A percentile compares a stretch with the other conserved stretches of the same genome.
Evolutionary conservation across 1,140 invertebrate species (phyloP).

Genomic region (Cyphomyrmex costatus): DNA sequence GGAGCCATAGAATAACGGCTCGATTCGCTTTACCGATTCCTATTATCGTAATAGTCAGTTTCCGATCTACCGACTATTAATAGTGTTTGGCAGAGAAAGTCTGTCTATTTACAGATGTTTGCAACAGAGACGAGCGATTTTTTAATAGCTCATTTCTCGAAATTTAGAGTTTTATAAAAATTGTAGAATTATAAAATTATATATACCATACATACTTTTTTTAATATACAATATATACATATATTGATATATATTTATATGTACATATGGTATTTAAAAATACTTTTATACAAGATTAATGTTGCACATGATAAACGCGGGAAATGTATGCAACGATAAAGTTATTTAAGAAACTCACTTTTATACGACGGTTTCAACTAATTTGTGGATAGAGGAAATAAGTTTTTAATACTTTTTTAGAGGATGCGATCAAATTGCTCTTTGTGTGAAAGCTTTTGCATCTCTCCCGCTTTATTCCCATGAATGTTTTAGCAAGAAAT

Average conservation of each 20-base stretch:
- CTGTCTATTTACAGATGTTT: conserved; percentile 49
- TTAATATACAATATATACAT: no score
- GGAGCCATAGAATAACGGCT: conserved; percentile 12
- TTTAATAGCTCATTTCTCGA: conserved; percentile 7
- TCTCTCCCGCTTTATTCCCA: background rate
- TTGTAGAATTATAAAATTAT: background rate
- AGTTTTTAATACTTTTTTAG: conserved; percentile 15
- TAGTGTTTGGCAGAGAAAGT: conserved; percentile 77
- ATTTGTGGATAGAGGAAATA: background rate
- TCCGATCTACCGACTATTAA: conserved; percentile 73
- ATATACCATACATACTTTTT: background rate
- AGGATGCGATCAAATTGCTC: background rate
- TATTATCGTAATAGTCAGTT: conserved; percentile 76
- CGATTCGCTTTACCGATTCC: conserved; percentile 68
- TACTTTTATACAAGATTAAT: background rate
- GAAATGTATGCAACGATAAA: background rate
- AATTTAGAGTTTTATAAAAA: conserved; percentile 5
- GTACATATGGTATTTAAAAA: background rate
- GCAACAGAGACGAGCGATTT: conserved; percentile 42
- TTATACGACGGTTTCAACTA: background rate
- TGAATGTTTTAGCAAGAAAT: conserved; percentile 1
- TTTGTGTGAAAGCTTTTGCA: background rate
- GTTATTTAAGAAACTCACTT: conserved; percentile 14
- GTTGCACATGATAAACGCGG: background rate
- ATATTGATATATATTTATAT: background rate